Percentiles rank a stretch among this genome's conserved stretches.
phyloP scores from a whole-genome alignment of 2,888 invertebrate genomes.

The Chloroclystis v-ata region DNA sequence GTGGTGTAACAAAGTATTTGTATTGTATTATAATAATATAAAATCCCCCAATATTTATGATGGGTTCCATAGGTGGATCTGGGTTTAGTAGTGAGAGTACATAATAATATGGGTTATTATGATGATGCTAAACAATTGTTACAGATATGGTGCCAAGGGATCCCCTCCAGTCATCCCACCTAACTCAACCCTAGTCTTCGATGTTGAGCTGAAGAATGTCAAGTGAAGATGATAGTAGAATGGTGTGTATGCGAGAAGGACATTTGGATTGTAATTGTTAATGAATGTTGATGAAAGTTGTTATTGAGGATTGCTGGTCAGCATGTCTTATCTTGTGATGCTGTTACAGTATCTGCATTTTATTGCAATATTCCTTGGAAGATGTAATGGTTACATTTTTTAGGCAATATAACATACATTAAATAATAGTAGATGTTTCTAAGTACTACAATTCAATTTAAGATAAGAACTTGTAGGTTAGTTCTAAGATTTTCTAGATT shows the following conservation, averaged over 20 bases:
- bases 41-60: too few relatives aligned
- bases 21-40: too few relatives aligned
- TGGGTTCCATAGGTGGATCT: too few relatives aligned
- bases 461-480: too few relatives aligned
- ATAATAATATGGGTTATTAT: too few relatives aligned
- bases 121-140: too few relatives aligned
- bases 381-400: constrained; percentile 10
- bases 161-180: constrained; percentile 92
- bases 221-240: constrained; percentile 64
- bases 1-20: too few relatives aligned
- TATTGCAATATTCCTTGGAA: constrained; percentile 3
- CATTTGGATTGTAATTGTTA: constrained; percentile 34
- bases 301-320: constrained; percentile 40
- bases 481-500: too few relatives aligned
- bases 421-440: too few relatives aligned
- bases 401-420: too few relatives aligned
- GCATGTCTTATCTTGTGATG: constrained; percentile 28
- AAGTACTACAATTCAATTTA: too few relatives aligned
- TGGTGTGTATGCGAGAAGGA: constrained; percentile 40
- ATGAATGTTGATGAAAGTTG: constrained; percentile 46
- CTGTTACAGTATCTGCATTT: constrained; percentile 33
- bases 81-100: too few relatives aligned
- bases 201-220: constrained; percentile 91
- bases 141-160: constrained; percentile 85
- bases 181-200: constrained; percentile 91